Base-by-base conservation (phyloP, 2,113 vertebrate species). In the Danio rerio region DNA sequence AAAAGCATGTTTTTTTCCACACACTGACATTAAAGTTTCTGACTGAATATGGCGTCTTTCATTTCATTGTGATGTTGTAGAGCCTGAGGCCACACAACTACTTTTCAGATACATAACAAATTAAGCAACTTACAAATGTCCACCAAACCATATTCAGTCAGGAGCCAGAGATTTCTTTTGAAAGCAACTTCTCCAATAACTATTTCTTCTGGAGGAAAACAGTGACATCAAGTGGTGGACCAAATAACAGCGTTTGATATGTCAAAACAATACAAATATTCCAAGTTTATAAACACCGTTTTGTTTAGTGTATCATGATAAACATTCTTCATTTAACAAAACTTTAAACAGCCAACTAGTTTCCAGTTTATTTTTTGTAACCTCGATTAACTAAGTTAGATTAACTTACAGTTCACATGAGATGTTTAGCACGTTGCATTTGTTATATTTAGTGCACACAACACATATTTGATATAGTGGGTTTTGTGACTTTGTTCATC, bases 141-240 rank as follows among this genome's bases (percentile, higher is more conserved):
- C 11, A n/a, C 9, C 66, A 47, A 69, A 49, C 16, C 16, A 69
- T 9, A 11, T n/a, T 47, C 16, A 45, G 49, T 31, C 31, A 31
- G 31, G 31, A 31, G 31, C 31, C 11, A 21, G 45, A 31, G 10
- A 7, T 16, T 53, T 40, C 31, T n/a, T 74, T 7, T 53, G n/a
- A 6, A 31, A 53, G 31, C 31, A 53, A 0, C 0, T 11, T 11
- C 31, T 42, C 18, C 0, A 55, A 11, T 15, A 42, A 20, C 2
- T 31, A 31, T 40, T 20, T 15, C 9, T 40, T 18, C 12, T 42
- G 18, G 8, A 59, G 18, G 65, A 13, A 52, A 78, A 81, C 18
- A 3, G 43, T 82, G 84, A 58, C 87, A 85, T 81, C 81, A 84
- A 78, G 79, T 70, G 87, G 81, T 15, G 31, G 5, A 52, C 49